Conservation (phyloP, 2,113 vertebrate genomes). For the Sclerurus mexicanus region DNA sequence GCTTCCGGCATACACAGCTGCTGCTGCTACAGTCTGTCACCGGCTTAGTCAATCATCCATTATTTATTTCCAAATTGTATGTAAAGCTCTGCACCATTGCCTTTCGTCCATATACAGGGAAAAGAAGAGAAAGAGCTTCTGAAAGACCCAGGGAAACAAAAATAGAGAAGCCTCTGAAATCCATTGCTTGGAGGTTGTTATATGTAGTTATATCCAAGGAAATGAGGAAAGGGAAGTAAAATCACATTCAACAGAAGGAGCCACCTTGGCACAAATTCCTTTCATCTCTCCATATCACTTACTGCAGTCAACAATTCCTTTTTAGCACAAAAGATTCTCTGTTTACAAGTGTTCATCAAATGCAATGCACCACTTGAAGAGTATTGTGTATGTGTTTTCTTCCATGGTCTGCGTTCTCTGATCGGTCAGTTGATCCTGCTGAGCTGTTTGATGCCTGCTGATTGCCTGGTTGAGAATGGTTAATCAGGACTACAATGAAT, state of each 20-base stretch:
- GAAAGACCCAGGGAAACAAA: neutral
- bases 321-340: neutral
- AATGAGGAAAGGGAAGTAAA: neutral
- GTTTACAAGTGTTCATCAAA: neutral
- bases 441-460: neutral
- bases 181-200: neutral
- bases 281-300: neutral
- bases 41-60: constrained; percentile 44
- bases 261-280: neutral
- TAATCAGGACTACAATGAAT: neutral
- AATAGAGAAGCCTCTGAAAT: neutral
- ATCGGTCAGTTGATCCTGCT: neutral
- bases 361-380: neutral
- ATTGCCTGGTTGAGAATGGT: neutral
- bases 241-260: neutral
- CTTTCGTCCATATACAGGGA: neutral
- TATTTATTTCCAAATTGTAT: constrained; percentile 55
- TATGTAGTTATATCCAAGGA: neutral
- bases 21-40: constrained; percentile 39
- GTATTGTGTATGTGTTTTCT: neutral
- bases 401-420: neutral
- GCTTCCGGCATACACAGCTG: constrained; percentile 9
- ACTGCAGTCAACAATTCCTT: neutral
- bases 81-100: neutral
- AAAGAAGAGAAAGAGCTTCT: constrained; percentile 2